phyloP scores from a whole-genome alignment of 2,797 vertebrate species.

The Mus spretus region DNA sequence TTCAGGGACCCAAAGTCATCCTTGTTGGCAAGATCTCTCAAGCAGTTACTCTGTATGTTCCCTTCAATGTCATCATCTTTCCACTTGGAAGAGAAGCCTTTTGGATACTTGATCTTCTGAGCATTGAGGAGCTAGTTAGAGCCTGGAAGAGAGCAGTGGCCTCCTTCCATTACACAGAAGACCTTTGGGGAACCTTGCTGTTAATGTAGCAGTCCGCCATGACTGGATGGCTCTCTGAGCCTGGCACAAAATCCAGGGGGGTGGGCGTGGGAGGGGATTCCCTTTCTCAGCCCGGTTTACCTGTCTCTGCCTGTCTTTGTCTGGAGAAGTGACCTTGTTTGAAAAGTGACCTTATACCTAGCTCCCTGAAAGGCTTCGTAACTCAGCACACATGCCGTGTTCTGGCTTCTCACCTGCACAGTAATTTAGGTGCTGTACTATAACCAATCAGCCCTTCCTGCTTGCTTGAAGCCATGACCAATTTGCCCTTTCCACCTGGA shows the following conservation, averaged over 20 bases:
- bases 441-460: neutral
- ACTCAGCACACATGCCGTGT: neutral
- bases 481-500: neutral
- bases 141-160: neutral
- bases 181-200: neutral
- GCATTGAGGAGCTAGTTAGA: neutral
- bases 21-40: neutral
- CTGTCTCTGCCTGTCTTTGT: neutral
- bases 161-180: neutral
- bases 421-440: neutral
- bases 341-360: neutral
- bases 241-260: neutral
- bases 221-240: neutral
- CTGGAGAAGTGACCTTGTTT: neutral
- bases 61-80: neutral
- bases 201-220: neutral
- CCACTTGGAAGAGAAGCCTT: neutral
- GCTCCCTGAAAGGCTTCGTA: neutral
- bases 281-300: neutral
- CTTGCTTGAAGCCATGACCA: neutral
- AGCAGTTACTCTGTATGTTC: neutral
- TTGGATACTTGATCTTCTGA: neutral
- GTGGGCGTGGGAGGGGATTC: neutral
- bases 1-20: neutral
- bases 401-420: neutral